A percentile compares a stretch with the other conserved stretches of the same genome.
These are phyloP conservation scores for Pocillopora meandrina DNA, from an alignment of 92 coral and sea anemone genomes.

Conservation along the genomic window DNA sequence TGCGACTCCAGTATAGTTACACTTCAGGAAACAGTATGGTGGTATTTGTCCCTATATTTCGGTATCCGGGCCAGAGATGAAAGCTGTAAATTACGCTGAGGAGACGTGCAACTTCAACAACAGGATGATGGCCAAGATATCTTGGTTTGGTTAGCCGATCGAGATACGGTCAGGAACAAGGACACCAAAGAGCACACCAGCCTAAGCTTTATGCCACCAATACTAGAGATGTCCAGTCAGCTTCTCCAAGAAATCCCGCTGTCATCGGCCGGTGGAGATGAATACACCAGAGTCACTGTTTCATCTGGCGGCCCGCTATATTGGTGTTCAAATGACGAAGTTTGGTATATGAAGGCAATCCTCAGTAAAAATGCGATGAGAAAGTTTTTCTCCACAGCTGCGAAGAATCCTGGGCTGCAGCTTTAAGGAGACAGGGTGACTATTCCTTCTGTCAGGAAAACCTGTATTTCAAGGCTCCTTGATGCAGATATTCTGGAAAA, in stretches of 20 bases:
- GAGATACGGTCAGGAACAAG: conserved; percentile 48
- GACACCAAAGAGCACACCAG: conserved; percentile 43
- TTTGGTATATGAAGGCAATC: conserved; percentile 28
- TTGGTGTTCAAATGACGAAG: conserved; percentile 12
- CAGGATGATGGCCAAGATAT: conserved; percentile 34
- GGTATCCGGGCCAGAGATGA: conserved; percentile 50
- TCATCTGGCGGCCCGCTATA: conserved; percentile 46
- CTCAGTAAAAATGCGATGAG: conserved; percentile 12
- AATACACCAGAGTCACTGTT: conserved; percentile 48
- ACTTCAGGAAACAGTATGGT: conserved; percentile 39
- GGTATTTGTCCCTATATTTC: conserved; percentile 39
- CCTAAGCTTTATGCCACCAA: conserved; percentile 50
- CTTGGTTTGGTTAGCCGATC: conserved; percentile 45
- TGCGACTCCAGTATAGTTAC: conserved; percentile 24
- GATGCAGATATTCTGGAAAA: conserved; percentile 51
- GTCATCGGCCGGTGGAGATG: conserved; percentile 57
- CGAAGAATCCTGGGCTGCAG: conserved; percentile 28
- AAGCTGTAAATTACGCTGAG: conserved; percentile 22
- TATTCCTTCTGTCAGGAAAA: conserved; percentile 23
- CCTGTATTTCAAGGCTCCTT: conserved; percentile 27
- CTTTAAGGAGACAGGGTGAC: conserved; percentile 22
- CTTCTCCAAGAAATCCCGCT: conserved; percentile 32
- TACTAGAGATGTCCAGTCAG: conserved; percentile 44
- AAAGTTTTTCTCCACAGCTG: conserved; percentile 41
- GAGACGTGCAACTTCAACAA: neutral